Evolutionary conservation across 2,888 invertebrate species (phyloP).

Genomic region (Baccha elongata): DNA sequence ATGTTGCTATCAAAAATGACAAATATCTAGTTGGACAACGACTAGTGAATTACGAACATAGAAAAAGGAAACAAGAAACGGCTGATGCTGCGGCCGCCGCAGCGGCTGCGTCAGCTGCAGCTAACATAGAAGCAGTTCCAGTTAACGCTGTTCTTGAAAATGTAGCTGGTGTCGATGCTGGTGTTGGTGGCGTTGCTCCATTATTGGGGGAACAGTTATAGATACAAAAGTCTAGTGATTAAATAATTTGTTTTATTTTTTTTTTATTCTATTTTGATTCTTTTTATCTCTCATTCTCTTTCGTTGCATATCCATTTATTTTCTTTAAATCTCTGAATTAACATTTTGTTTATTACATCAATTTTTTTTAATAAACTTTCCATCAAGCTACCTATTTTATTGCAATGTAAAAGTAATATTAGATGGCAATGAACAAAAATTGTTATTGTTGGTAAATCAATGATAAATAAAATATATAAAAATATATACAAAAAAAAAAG

Average conservation of each 20-base stretch:
- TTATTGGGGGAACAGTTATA: conserved; percentile 73
- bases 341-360: neutral
- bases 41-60: conserved; percentile 97
- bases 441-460: conserved; percentile 58
- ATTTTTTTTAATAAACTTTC: conserved; percentile 8
- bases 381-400: conserved; percentile 12
- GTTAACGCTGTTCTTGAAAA: conserved; percentile 41
- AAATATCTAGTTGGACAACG: conserved; percentile 98
- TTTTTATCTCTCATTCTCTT: neutral
- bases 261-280: conserved; percentile 54
- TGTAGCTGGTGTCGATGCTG: conserved; percentile 34
- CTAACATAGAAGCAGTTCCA: conserved; percentile 32
- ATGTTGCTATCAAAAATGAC: conserved; percentile 99
- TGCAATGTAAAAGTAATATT: conserved; percentile 45
- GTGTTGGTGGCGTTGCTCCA: conserved; percentile 47
- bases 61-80: conserved; percentile 84
- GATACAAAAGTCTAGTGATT: conserved; percentile 66
- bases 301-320: neutral
- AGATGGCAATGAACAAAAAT: conserved; percentile 52
- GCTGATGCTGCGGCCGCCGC: conserved; percentile 76
- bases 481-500: conserved; percentile 42
- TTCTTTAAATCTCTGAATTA: conserved; percentile 32
- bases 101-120: conserved; percentile 49
- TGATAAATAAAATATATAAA: conserved; percentile 63
- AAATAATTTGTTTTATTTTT: conserved; percentile 36